Evolutionary conservation across 2,797 vertebrate genomes (phyloP), one percentile per base, ranked within the genome.

Genomic region (Microctenopoma steveboyesi): DNA sequence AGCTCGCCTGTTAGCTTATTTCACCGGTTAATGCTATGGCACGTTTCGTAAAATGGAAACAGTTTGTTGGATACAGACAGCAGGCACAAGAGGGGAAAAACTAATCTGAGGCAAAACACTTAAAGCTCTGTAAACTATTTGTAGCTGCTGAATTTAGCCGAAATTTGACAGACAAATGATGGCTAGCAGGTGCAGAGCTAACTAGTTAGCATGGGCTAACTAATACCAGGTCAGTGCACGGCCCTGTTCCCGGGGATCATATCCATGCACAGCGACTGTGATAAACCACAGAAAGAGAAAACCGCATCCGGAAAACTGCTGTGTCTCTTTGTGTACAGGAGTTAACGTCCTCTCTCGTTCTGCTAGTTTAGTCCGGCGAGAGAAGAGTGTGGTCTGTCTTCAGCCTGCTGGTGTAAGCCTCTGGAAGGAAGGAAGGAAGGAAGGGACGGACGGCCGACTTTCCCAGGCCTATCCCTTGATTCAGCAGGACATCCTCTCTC

Each of bases 401-500:
- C 4, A 72, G 70, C 65, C 59, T 85, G 80, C 76, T 79, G 77
- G 48, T 79, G 61, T 42, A 74, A 39, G 52, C 81, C 78, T 77
- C 51, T 81, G 72, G 60, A 80, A 83, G 76, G 55, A 83, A 22
- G 22, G 55, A 83, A 22, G 22, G 22, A 22, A 85, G 76, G 76
- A 86, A 89, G 86, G 86, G 87, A 93, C 88, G 93, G 93, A 90
- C 80, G 93, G 92, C 92, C 89, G 91, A 91, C 84, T 92, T 88
- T 92, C 89, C 91, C 91, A 86, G 93, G 92, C 95, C 95, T 93
- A 91, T 94, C 93, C 95, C 94, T 93, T 57, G 90, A 82, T 92
- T 95, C 94, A 95, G 93, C 94, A 93, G 92, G 93, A 91, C 95
- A 95, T 94, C 94, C 92, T 94, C 94, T 89, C 90, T 92, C 89